Percentiles rank a stretch among this genome's conserved stretches.
Conservation (phyloP, 2,113 vertebrate genomes). For the Pseudorhombus dupliciocellatus region DNA sequence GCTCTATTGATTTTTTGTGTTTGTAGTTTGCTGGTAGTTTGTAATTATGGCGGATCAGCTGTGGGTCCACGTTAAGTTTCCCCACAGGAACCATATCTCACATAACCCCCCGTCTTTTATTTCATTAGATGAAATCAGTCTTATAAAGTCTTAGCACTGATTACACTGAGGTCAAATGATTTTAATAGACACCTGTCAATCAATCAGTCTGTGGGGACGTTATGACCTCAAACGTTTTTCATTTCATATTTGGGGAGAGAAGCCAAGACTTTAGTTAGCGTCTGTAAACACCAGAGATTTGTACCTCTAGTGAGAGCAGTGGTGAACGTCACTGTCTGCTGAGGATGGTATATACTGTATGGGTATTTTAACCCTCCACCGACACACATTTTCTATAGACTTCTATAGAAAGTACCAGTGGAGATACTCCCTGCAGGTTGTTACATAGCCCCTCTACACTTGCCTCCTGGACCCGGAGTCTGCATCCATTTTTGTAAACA, state of each 20-base stretch:
- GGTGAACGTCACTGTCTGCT: too few species aligned
- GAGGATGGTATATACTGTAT: too few species aligned
- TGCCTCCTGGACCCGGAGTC: too few species aligned
- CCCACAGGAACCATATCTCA: slow-evolving; percentile 11
- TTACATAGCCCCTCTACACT: too few species aligned
- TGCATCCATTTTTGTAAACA: too few species aligned
- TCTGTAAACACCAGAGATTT: too few species aligned
- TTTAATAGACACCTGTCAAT: background rate
- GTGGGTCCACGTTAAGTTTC: background rate
- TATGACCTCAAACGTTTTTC: background rate
- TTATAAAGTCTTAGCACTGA: background rate
- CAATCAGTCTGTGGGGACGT: background rate
- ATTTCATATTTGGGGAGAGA: background rate
- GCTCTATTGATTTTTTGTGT: slow-evolving; percentile 12
- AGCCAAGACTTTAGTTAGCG: background rate
- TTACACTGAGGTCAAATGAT: background rate
- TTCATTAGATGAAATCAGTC: background rate
- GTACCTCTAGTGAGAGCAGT: too few species aligned
- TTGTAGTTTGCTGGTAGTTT: slow-evolving; percentile 21
- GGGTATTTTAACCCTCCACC: too few species aligned
- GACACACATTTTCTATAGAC: too few species aligned
- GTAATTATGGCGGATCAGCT: slow-evolving; percentile 25
- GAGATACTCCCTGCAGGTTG: too few species aligned
- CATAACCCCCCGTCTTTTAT: background rate
- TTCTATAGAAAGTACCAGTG: too few species aligned